Percentiles rank a stretch among this genome's conserved stretches.
These are phyloP conservation scores for Polydrusus cervinus DNA, from an alignment of 2,888 invertebrate genomes.

Conservation along the genomic window DNA sequence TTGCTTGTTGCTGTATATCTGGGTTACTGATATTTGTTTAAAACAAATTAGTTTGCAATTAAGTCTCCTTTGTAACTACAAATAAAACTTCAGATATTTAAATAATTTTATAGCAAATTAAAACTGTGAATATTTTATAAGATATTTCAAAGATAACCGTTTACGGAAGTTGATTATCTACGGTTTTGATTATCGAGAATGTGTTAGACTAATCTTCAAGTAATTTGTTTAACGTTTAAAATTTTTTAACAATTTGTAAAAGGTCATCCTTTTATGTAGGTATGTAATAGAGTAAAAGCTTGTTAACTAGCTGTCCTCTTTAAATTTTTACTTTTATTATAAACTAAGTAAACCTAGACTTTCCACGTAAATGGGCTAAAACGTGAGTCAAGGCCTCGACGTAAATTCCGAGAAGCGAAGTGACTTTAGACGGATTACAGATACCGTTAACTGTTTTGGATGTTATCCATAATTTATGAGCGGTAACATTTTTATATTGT, in stretches of 20 bases:
- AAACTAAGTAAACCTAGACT: too few relatives aligned
- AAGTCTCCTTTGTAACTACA: neutral
- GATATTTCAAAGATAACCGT: constrained; percentile 1
- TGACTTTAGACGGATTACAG: too few relatives aligned
- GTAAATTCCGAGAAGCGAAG: too few relatives aligned
- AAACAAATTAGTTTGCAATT: neutral
- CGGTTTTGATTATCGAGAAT: neutral
- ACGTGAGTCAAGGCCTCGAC: too few relatives aligned
- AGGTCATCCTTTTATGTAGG: neutral
- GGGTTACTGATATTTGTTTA: neutral
- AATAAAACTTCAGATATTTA: neutral
- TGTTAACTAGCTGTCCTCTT: neutral
- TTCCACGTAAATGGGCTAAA: too few relatives aligned
- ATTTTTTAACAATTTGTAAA: neutral
- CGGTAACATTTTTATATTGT: too few relatives aligned
- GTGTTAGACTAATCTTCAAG: neutral
- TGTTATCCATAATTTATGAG: too few relatives aligned
- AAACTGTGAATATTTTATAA: constrained; percentile 8
- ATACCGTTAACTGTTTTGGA: too few relatives aligned
- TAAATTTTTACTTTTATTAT: too few relatives aligned
- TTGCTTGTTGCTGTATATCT: too few relatives aligned
- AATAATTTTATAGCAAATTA: neutral
- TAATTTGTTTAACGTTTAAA: neutral
- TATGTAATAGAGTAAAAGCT: neutral
- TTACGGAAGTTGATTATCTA: constrained; percentile 4